Evolutionary conservation across 2,113 vertebrate species (phyloP).

Genomic region (Pungitius pungitius): DNA sequence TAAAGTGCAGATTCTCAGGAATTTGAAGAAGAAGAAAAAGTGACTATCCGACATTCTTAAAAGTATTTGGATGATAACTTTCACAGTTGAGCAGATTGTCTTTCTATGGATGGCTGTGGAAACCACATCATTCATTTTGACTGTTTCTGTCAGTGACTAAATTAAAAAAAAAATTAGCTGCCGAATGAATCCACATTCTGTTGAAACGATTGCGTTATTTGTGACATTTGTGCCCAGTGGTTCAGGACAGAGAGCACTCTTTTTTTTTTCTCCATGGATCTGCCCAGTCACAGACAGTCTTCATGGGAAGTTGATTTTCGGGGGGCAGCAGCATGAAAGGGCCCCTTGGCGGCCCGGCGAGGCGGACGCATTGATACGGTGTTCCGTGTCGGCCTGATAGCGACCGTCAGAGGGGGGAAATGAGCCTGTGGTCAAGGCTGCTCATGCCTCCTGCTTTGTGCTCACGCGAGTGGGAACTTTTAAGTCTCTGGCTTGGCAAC

Average conservation of each 20-base stretch:
- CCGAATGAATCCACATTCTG: not conserved
- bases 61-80: not conserved
- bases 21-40: not conserved
- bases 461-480: conserved; percentile 12
- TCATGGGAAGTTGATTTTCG: not conserved
- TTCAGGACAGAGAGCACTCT: not conserved
- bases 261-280: no score
- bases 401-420: conserved; percentile 80
- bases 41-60: not conserved
- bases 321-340: conserved; percentile 4
- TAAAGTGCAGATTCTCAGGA: not conserved
- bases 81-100: not conserved
- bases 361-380: conserved; percentile 83
- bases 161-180: not conserved
- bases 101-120: not conserved
- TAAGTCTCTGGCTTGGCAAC: conserved; percentile 38
- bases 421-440: conserved; percentile 84
- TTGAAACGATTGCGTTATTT: not conserved
- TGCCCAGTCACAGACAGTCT: not conserved
- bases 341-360: conserved; percentile 36
- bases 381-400: conserved; percentile 86
- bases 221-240: not conserved
- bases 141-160: not conserved
- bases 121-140: not conserved
- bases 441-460: conserved; percentile 18